phyloP scores from a whole-genome alignment of 2,113 vertebrate species.

The Nothocercus julius region DNA sequence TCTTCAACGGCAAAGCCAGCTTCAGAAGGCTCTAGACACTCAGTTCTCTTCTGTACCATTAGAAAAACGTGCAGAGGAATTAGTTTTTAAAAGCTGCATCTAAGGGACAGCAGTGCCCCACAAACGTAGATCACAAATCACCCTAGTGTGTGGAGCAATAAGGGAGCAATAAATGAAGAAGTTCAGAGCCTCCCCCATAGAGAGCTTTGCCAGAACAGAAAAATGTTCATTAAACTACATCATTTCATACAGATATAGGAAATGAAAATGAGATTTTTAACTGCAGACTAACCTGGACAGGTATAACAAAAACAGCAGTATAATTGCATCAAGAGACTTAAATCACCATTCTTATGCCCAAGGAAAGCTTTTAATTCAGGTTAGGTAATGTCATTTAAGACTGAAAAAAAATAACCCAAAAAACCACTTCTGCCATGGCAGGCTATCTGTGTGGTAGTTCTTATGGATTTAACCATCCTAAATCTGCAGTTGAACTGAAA shows the following conservation, averaged over 20 bases:
- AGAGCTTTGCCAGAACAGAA: not conserved
- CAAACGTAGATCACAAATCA: not conserved
- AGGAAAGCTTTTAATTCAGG: not conserved
- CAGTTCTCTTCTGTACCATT: rapidly evolving
- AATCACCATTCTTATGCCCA: not conserved
- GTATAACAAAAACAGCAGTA: not conserved
- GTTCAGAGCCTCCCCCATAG: not conserved
- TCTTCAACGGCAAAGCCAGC: not conserved
- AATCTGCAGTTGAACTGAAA: not conserved
- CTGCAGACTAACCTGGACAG: not conserved
- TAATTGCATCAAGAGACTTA: not conserved
- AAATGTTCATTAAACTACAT: not conserved
- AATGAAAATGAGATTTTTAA: not conserved
- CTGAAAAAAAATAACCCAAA: not conserved
- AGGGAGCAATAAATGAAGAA: not conserved
- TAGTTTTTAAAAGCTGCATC: not conserved
- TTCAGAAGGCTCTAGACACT: not conserved
- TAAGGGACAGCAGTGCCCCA: not conserved
- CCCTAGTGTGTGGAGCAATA: not conserved
- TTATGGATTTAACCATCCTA: not conserved
- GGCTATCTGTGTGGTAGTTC: not conserved
- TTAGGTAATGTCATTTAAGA: not conserved
- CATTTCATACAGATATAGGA: not conserved
- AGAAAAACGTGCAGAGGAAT: not conserved
- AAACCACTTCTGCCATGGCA: not conserved